Percentiles rank a stretch among this genome's conserved stretches.
Conservation (phyloP, 2,113 vertebrate species). For the Cynocephalus volans region DNA sequence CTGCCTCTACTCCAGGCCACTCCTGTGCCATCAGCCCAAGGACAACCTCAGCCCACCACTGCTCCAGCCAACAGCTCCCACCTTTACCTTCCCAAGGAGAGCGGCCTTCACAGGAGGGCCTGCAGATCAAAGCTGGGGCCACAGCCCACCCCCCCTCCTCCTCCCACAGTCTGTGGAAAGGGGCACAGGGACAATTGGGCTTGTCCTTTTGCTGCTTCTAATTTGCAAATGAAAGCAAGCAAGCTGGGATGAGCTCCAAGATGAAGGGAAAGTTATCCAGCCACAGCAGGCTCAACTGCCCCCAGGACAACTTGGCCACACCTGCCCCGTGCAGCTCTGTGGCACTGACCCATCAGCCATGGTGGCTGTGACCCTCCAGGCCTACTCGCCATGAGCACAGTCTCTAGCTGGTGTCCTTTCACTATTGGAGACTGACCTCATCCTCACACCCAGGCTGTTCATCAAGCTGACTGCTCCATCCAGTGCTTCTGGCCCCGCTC, state of each 20-base stretch:
- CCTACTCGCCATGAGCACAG: neutral
- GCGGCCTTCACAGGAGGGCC: accelerated
- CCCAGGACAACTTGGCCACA: accelerated
- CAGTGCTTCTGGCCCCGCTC: neutral
- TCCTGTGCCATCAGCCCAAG: neutral
- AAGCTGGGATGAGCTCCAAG: neutral
- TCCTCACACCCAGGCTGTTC: too few relatives aligned
- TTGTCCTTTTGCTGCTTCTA: neutral
- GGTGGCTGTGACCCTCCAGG: too few relatives aligned
- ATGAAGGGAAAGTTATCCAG: neutral
- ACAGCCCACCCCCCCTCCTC: accelerated
- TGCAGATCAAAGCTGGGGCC: neutral
- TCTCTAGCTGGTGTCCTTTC: neutral
- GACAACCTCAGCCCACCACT: neutral
- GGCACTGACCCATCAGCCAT: neutral
- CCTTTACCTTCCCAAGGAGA: neutral
- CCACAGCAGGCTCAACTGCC: accelerated
- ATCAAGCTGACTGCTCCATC: too few relatives aligned
- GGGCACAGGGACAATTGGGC: neutral
- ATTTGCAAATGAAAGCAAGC: neutral
- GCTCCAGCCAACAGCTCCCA: neutral
- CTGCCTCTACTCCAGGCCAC: too few relatives aligned
- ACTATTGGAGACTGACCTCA: too few relatives aligned
- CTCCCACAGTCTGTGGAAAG: neutral
- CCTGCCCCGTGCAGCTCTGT: accelerated